Base-by-base conservation (phyloP, 2,888 invertebrate species). In the Latheticus oryzae region DNA sequence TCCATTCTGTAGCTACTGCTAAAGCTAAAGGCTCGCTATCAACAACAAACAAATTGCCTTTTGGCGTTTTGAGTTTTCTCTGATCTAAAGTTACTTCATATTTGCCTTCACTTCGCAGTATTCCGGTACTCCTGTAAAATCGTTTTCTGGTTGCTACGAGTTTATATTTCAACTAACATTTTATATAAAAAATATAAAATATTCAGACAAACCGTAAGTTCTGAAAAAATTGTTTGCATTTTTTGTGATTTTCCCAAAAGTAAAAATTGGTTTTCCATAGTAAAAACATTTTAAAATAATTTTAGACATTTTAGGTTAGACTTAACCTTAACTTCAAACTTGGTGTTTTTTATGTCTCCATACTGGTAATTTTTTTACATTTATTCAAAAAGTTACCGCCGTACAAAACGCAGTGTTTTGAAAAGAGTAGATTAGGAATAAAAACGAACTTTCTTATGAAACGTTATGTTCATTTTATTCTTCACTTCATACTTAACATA, bases 1-100 rank as follows among this genome's bases (percentile, higher is more conserved):
- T 90, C 94, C 98, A 99, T 83, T 99, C 99, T 16, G 90, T 86
- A 1, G 97, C 95, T 35, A 99, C 87, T 9, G 95, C 96, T 58
- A 96, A 81, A 1, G 98, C 98, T 42, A 99, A 80, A 0, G 92
- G 87, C 79, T 97, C 95, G 78, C 86, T 93, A 13, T 87, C 85
- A 0, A 97, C 87, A 58, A 84, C 80, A 65, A 97, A 87, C 4
- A 88, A 76, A 55, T 85, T 83, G 1, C 96, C 95, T 67, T 84
- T 85, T 0, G 97, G 97, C 1, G 97, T 97, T 79, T 95, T 95
- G 9, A 97, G 78, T 74, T 93, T 93, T 9, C 88, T 83, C 72
- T 93, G 90, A 77, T 97, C 97, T 63, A 97, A 80, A 9, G 90
- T 91, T 4, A 97, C 84, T 81, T 97, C 96, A 82, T 86, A 93